These are phyloP conservation scores for Pygoscelis antarcticus DNA, from an alignment of 2,113 vertebrate species.

Conservation along the genomic window DNA sequence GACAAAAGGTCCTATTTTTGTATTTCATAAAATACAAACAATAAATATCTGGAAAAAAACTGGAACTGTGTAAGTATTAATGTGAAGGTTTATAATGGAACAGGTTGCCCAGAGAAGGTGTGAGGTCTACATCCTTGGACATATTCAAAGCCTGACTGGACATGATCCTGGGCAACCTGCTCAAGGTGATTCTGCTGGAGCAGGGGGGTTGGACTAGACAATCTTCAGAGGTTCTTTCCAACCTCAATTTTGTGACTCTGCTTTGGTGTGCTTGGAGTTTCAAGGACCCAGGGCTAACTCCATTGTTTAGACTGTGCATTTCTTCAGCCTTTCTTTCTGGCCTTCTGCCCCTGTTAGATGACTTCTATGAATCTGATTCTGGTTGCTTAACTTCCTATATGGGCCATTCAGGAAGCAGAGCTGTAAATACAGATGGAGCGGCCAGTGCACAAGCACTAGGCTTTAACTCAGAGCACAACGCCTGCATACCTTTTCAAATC, in stretches of 20 bases:
- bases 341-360: not conserved
- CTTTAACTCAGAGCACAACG: not conserved
- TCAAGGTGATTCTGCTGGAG: not conserved
- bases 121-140: not conserved
- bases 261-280: not conserved
- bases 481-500: not conserved
- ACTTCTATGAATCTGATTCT: not conserved
- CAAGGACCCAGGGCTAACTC: not conserved
- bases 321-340: not conserved
- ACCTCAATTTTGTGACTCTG: not conserved
- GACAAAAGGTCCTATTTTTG: not conserved
- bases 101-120: not conserved
- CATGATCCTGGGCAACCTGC: not conserved
- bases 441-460: not conserved
- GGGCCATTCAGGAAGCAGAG: not conserved
- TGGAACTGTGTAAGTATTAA: not conserved
- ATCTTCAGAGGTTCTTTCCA: not conserved
- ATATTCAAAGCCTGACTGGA: not conserved
- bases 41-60: not conserved
- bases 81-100: not conserved
- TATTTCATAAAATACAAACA: not conserved
- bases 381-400: not conserved
- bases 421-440: not conserved
- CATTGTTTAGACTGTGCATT: not conserved
- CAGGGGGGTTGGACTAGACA: not conserved